phyloP scores from a whole-genome alignment of 1,140 invertebrate genomes.

The Lordiphosa collinella region DNA sequence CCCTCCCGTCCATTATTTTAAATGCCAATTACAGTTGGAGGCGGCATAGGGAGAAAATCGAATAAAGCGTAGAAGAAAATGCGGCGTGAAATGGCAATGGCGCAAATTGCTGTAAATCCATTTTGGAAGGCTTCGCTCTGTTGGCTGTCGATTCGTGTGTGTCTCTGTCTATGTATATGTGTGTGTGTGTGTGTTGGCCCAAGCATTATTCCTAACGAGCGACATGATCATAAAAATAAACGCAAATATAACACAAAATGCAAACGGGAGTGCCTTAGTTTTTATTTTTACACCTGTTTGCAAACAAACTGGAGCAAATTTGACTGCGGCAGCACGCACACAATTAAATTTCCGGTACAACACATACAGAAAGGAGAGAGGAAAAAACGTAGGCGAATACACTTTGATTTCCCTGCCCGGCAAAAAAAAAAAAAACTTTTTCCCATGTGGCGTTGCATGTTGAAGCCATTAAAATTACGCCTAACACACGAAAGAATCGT shows the following conservation, averaged over 20 bases:
- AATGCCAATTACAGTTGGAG: conserved; percentile 60
- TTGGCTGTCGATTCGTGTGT: conserved; percentile 17
- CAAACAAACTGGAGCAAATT: conserved; percentile 56
- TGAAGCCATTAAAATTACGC: conserved; percentile 76
- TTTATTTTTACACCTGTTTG: conserved; percentile 78
- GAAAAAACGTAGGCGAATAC: conserved; percentile 29
- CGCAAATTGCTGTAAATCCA: conserved; percentile 71
- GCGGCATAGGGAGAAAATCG: background rate
- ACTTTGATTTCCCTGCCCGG: conserved; percentile 60
- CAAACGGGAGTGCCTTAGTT: conserved; percentile 72
- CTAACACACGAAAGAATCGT: conserved; percentile 55
- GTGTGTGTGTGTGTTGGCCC: conserved; percentile 38
- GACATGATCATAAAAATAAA: conserved; percentile 78
- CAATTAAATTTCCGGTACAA: conserved; percentile 75
- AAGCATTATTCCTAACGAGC: conserved; percentile 74
- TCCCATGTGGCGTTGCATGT: conserved; percentile 45
- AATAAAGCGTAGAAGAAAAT: background rate
- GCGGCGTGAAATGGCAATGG: conserved; percentile 5
- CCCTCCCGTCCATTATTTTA: conserved; percentile 40
- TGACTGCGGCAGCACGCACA: conserved; percentile 70
- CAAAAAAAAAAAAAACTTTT: conserved; percentile 15
- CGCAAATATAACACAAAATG: conserved; percentile 69
- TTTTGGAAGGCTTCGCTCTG: conserved; percentile 24
- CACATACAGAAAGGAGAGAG: conserved; percentile 33
- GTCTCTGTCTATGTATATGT: conserved; percentile 6